These are phyloP conservation scores for Carterocephalus palaemon DNA, from an alignment of 2,888 invertebrate genomes.

Conservation along the genomic window DNA sequence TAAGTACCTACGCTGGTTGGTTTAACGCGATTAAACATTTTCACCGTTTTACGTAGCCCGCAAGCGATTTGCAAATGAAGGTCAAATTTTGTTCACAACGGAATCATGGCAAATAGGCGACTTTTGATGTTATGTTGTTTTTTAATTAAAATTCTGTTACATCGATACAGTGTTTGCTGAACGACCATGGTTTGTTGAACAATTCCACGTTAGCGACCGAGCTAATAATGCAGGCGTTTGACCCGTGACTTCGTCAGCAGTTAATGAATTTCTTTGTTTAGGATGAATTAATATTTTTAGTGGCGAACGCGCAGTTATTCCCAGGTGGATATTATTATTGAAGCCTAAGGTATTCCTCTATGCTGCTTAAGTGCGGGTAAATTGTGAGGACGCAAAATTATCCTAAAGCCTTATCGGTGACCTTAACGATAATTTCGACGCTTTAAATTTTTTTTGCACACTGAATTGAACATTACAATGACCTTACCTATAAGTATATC, in stretches of 20 bases:
- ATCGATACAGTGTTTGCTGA: conserved; percentile 21
- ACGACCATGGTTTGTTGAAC: conserved; percentile 21
- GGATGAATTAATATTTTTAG: too few relatives aligned
- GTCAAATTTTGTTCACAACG: conserved; percentile 18
- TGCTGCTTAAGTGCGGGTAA: too few relatives aligned
- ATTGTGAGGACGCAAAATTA: too few relatives aligned
- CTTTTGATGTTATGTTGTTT: conserved; percentile 24
- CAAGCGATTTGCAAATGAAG: conserved; percentile 14
- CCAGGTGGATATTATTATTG: too few relatives aligned
- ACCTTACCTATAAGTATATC: too few relatives aligned
- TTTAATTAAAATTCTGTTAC: conserved; percentile 26
- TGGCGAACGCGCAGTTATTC: too few relatives aligned
- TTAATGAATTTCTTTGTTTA: background rate
- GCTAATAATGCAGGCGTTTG: background rate
- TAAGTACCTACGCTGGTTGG: conserved; percentile 4
- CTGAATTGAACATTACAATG: too few relatives aligned
- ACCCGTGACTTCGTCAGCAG: background rate
- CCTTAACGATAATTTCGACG: too few relatives aligned
- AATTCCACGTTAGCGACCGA: conserved; percentile 9
- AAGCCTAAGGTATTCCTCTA: too few relatives aligned
- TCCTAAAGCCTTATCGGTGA: too few relatives aligned
- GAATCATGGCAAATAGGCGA: conserved; percentile 21
- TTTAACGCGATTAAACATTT: conserved; percentile 15
- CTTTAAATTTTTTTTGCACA: too few relatives aligned
- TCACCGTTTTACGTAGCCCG: conserved; percentile 10